Evolutionary conservation across 1,140 invertebrate genomes (phyloP).

Genomic region (Augochlora pura): DNA sequence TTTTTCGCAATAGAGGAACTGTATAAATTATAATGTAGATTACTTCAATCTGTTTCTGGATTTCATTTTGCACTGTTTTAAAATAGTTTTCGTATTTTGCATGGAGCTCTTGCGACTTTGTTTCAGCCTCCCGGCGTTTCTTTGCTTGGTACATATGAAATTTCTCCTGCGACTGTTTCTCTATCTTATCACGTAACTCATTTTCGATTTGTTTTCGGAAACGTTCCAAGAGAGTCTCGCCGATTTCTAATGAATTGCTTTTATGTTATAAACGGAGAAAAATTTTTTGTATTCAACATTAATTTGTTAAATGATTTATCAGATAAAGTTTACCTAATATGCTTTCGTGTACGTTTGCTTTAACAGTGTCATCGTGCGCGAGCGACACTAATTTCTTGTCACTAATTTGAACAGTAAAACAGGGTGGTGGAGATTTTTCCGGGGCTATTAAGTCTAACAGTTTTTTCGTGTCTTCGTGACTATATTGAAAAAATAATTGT

Average conservation of each 20-base stretch:
- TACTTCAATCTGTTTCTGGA: conserved; percentile 64
- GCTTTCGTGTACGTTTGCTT: conserved; percentile 75
- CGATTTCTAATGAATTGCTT: conserved; percentile 49
- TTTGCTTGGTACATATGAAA: conserved; percentile 64
- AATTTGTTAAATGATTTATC: background rate
- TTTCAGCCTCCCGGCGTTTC: conserved; percentile 56
- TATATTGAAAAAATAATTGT: conserved; percentile 52
- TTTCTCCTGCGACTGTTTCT: conserved; percentile 65
- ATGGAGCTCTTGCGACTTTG: conserved; percentile 45
- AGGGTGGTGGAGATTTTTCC: background rate
- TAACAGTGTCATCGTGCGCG: conserved; percentile 62
- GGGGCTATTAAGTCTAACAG: conserved; percentile 62
- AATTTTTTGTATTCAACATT: background rate
- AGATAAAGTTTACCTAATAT: conserved; percentile 69
- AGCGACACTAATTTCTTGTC: background rate
- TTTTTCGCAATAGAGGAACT: background rate
- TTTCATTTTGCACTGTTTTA: conserved; percentile 57
- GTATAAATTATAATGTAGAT: background rate
- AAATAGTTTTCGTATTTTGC: conserved; percentile 59
- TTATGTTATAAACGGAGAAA: background rate
- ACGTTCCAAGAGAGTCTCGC: conserved; percentile 52
- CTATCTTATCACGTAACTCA: conserved; percentile 61
- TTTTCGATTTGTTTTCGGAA: conserved; percentile 69
- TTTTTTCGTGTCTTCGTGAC: conserved; percentile 44
- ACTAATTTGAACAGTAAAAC: background rate